A percentile compares a stretch with the other conserved stretches of the same genome.
Evolutionary conservation across 2,888 invertebrate genomes (phyloP).

Genomic region (Andrena hattorfiana): DNA sequence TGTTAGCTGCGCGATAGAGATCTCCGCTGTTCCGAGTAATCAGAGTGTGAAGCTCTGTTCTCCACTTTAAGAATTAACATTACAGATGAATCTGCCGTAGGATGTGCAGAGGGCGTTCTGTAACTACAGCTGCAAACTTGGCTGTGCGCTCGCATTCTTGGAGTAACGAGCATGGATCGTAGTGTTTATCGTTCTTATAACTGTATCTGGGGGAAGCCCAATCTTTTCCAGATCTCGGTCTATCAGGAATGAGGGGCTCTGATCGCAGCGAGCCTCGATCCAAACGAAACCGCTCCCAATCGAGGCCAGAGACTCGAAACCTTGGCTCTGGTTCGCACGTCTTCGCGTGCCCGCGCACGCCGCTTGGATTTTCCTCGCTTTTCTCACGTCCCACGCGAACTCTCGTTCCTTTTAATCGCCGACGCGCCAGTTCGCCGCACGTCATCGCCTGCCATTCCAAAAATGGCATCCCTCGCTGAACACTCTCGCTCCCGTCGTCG

Average conservation of each 20-base stretch:
- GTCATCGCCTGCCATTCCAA: conserved; percentile 42
- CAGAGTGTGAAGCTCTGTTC: conserved; percentile 44
- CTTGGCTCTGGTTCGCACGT: conserved; percentile 63
- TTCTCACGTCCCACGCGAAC: conserved; percentile 53
- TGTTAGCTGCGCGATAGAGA: conserved; percentile 1
- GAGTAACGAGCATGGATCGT: too few relatives aligned
- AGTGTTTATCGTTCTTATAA: too few relatives aligned
- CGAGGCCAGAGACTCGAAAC: conserved; percentile 53
- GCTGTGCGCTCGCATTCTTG: too few relatives aligned
- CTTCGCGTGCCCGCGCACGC: conserved; percentile 28
- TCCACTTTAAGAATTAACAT: conserved; percentile 24
- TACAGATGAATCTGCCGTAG: neutral
- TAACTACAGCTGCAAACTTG: neutral
- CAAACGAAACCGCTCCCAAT: conserved; percentile 15
- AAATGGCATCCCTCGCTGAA: conserved; percentile 33
- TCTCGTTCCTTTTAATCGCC: conserved; percentile 54
- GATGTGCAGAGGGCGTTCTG: neutral
- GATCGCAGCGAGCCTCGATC: neutral
- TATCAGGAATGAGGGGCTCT: too few relatives aligned
- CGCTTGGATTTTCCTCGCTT: conserved; percentile 47
- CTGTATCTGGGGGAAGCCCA: too few relatives aligned
- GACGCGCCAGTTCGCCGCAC: conserved; percentile 56
- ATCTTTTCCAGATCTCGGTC: too few relatives aligned
- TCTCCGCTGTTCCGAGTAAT: conserved; percentile 21
- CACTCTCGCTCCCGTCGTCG: conserved; percentile 24